Base-by-base conservation (phyloP, 2,888 invertebrate genomes). In the Lottia scabra region DNA sequence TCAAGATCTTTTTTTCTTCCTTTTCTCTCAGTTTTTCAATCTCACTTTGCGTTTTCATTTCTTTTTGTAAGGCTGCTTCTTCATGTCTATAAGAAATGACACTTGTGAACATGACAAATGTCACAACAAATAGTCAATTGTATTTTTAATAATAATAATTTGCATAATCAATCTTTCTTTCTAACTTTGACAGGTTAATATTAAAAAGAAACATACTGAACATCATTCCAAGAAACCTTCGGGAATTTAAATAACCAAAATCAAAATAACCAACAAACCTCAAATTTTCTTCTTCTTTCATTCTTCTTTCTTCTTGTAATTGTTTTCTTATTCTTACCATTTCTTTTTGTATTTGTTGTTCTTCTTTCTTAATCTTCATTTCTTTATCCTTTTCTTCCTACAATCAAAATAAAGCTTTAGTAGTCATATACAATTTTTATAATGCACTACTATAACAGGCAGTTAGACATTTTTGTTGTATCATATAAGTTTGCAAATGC, bases 321-420 rank as follows among this genome's bases (percentile, higher is more conserved):
- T 88, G 85, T 78, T 86, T 86, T 26, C 87, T 77, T n/a, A 88
- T 84, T 43, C 77, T 80, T 1, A 83, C 81, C 86, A 88, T 88
- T 69, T 89, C 87, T 73, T 84, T 83, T 70, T 84, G 82, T 23
- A 88, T 81, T 43, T 83, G 81, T 75, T 81, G 77, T 67, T 89
- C 88, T 73, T 89, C 89, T 68, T 78, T 76, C 70, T 83, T 83
- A 43, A 72, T 73, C 63, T 81, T 78, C 26, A 80, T 38, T 43
- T 82, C 78, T 71, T 85, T 86, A 26, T 80, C 77, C 43, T 81
- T 77, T 46, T 87, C 87, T 66, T 88, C 88, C 85, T 84, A 64
- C 38, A 71, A 43, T 8, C 38, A 38, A 38, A 30, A 38, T 38
- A 38, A 38, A 38, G 8, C 10, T 38, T 38, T 38, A 38, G 5